Conservation (phyloP, 2,888 invertebrate species). For the Thumatha senex region DNA sequence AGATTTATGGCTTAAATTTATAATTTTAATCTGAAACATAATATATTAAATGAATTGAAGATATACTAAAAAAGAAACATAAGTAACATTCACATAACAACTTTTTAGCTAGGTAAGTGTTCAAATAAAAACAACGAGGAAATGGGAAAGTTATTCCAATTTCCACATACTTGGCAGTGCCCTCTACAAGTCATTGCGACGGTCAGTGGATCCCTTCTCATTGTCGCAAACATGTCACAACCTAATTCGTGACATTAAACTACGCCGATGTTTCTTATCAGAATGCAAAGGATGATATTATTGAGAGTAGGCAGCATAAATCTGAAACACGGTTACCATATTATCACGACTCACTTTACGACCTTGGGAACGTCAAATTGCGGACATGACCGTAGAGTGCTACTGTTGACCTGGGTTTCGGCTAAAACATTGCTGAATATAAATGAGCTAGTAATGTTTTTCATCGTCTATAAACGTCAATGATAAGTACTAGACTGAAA, state of each 20-base stretch:
- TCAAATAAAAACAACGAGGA: constrained; percentile 26
- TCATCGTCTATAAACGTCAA: no score
- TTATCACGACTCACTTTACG: constrained; percentile 60
- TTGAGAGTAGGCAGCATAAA: constrained; percentile 52
- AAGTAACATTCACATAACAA: constrained; percentile 6
- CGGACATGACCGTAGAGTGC: constrained; percentile 44
- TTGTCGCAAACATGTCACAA: constrained; percentile 50
- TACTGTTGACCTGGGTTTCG: constrained; percentile 42
- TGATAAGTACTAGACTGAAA: no score
- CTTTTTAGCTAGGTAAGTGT: constrained; percentile 15
- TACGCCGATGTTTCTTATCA: constrained; percentile 46
- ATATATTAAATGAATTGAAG: not conserved
- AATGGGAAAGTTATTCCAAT: constrained; percentile 38
- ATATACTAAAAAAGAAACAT: constrained; percentile 10
- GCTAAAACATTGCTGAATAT: constrained; percentile 51
- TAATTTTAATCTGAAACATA: not conserved
- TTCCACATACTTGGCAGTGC: constrained; percentile 34
- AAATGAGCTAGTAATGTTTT: constrained; percentile 45
- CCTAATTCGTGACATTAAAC: constrained; percentile 48
- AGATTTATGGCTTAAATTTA: constrained; percentile 17
- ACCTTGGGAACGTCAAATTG: constrained; percentile 58
- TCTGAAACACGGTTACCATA: constrained; percentile 61
- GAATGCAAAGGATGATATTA: constrained; percentile 66
- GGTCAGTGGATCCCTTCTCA: constrained; percentile 40
- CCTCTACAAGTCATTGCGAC: constrained; percentile 31